Conservation (phyloP, 1,140 invertebrate species). For the Nasonia longicornis region DNA sequence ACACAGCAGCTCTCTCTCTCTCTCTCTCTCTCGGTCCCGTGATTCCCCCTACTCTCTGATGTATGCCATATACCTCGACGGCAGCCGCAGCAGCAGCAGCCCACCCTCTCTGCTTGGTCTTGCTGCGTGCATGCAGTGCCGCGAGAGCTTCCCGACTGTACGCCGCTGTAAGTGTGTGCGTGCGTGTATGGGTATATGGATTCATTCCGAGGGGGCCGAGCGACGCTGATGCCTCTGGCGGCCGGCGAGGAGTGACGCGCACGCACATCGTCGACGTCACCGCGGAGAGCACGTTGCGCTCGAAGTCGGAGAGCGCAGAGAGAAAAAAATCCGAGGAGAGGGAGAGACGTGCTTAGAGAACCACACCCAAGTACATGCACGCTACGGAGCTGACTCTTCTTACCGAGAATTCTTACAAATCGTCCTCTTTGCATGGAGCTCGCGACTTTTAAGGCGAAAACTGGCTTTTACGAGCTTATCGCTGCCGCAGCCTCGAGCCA, state of each 20-base stretch:
- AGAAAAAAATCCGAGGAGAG: constrained; percentile 36
- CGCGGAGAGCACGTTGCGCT: constrained; percentile 12
- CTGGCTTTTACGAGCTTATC: constrained; percentile 39
- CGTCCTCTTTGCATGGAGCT: not conserved
- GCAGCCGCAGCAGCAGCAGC: not conserved
- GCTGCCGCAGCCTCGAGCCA: not conserved
- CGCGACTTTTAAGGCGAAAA: constrained; percentile 43
- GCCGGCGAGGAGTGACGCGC: constrained; percentile 48
- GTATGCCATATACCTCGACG: not conserved
- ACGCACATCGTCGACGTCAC: constrained; percentile 30
- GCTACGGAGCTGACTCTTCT: not conserved
- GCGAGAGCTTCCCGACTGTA: not conserved
- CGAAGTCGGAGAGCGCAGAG: not conserved
- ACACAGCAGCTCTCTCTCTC: constrained; percentile 22
- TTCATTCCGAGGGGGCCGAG: constrained; percentile 50
- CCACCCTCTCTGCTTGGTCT: constrained; percentile 30
- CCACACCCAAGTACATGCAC: constrained; percentile 46
- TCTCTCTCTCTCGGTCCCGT: constrained; percentile 48
- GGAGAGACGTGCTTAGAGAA: constrained; percentile 46
- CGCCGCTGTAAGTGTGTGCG: not conserved
- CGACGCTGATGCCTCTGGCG: constrained; percentile 56
- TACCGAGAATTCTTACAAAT: constrained; percentile 1
- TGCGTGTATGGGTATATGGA: constrained; percentile 40
- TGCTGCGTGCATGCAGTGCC: constrained; percentile 16
- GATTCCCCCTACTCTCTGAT: constrained; percentile 48